Base-by-base conservation (phyloP, 2,888 invertebrate species). In the Acanthococcus lagerstroemiae region DNA sequence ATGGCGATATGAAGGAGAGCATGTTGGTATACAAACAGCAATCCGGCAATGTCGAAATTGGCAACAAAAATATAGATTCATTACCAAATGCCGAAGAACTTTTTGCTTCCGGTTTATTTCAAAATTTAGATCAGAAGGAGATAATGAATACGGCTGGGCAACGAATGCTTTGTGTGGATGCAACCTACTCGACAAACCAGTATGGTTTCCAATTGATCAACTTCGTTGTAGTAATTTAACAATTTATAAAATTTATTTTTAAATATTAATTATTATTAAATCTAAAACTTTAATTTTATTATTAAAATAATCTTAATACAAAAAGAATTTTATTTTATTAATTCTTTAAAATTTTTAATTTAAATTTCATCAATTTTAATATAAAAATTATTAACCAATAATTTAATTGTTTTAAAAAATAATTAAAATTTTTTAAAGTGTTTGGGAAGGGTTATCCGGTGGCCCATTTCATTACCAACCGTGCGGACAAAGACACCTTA, bases 131-230 rank as follows among this genome's bases (percentile, higher is more conserved):
- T 24, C 12, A 21, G 24, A 4, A 6, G 5, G 66, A 68, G 17
- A 67, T 72, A 17, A 50, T 73, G 57, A 66, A 69, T 66, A 71
- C 68, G 66, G 72, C 69, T 66, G 69, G 70, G n/a, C 68, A 72
- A 60, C 67, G 66, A 55, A 50, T 37, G 9, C 66, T 73, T 21
- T 72, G 72, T 66, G 55, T 74, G 71, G 67, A 73, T 72, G 68
- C 69, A 21, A 72, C 71, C 12, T 71, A 72, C 56, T 70, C 71
- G 2, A 30, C 69, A 1, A 72, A 71, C 67, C 19, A 52, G 12
- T 70, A 71, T 55, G 67, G 70, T 12, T 71, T 71, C 66, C 67
- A 72, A 48, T 24, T 73, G 1, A 68, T 65, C 12, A 72, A 70
- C 1, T 37, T 72, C 55, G 65, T 72, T 22, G 67, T 67, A 17